phyloP scores from a whole-genome alignment of 2,113 vertebrate genomes.

The Mixornis gularis region DNA sequence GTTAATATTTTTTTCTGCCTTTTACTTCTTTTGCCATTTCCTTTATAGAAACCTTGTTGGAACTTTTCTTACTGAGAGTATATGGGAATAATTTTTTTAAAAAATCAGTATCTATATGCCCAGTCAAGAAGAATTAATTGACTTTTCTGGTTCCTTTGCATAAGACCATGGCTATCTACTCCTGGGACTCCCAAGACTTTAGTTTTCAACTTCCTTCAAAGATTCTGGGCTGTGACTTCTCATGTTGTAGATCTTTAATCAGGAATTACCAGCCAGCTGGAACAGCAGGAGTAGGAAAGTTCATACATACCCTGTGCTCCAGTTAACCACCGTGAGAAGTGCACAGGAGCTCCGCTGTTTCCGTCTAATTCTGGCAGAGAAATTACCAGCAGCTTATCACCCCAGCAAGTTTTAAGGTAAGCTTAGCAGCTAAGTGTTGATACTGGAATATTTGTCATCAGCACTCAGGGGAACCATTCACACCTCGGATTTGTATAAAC shows the following conservation, averaged over 20 bases:
- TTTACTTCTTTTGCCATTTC: not conserved
- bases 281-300: not conserved
- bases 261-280: not conserved
- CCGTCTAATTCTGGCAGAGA: not conserved
- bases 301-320: not conserved
- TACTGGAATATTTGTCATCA: conserved; percentile 58
- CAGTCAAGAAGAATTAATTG: not conserved
- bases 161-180: not conserved
- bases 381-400: conserved; percentile 52
- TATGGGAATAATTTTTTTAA: not conserved
- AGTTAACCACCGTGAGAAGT: not conserved
- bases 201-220: not conserved
- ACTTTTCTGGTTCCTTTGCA: not conserved
- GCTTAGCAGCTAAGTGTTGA: conserved; percentile 41
- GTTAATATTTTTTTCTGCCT: not conserved
- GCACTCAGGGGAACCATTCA: conserved; percentile 44
- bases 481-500: conserved; percentile 40
- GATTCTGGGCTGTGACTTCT: not conserved
- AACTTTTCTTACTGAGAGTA: not conserved
- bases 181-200: not conserved
- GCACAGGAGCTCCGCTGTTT: not conserved
- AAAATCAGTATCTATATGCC: not conserved
- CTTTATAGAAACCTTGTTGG: not conserved
- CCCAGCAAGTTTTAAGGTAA: conserved; percentile 54
- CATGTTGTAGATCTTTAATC: not conserved